Conservation (phyloP, 1,140 invertebrate genomes). For the Doryteuthis pealeii region DNA sequence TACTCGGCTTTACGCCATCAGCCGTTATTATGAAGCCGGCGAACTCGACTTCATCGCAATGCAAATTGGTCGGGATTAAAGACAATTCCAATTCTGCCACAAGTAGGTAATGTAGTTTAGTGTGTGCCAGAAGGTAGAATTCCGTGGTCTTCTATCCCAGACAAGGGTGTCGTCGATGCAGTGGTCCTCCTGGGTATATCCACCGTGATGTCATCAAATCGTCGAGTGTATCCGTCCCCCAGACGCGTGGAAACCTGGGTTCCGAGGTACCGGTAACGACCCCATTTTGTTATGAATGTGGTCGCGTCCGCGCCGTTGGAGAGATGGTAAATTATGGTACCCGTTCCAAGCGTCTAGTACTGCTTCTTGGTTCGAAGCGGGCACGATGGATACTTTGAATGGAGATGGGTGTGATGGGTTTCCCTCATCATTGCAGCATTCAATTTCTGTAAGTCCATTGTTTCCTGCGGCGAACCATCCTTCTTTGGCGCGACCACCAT, state of each 20-base stretch:
- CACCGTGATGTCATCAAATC: constrained; percentile 29
- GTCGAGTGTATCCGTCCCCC: constrained; percentile 4
- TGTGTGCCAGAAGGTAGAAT: background rate
- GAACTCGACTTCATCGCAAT: constrained; percentile 32
- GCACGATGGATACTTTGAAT: too few relatives aligned
- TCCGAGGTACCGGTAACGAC: too few relatives aligned
- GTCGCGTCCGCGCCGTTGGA: constrained; percentile 18
- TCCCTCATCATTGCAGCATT: constrained; percentile 24
- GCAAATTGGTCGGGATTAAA: constrained; percentile 46
- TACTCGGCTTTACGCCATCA: constrained; percentile 24
- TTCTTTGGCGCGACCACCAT: too few relatives aligned
- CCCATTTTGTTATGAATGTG: constrained; percentile 13
- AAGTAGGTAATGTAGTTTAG: constrained; percentile 21
- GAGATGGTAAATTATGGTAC: constrained; percentile 26
- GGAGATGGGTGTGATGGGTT: constrained; percentile 32
- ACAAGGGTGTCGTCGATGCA: constrained; percentile 35
- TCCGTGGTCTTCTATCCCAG: constrained; percentile 25
- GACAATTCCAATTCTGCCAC: constrained; percentile 38
- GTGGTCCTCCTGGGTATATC: constrained; percentile 34
- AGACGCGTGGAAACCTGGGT: too few relatives aligned
- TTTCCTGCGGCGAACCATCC: constrained; percentile 18
- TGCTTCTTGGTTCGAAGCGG: constrained; percentile 24
- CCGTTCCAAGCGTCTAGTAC: constrained; percentile 18
- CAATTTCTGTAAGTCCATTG: constrained; percentile 31
- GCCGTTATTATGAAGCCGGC: constrained; percentile 34